These are phyloP conservation scores for Heliconius ismenius DNA, from an alignment of 2,888 invertebrate species.

Conservation along the genomic window DNA sequence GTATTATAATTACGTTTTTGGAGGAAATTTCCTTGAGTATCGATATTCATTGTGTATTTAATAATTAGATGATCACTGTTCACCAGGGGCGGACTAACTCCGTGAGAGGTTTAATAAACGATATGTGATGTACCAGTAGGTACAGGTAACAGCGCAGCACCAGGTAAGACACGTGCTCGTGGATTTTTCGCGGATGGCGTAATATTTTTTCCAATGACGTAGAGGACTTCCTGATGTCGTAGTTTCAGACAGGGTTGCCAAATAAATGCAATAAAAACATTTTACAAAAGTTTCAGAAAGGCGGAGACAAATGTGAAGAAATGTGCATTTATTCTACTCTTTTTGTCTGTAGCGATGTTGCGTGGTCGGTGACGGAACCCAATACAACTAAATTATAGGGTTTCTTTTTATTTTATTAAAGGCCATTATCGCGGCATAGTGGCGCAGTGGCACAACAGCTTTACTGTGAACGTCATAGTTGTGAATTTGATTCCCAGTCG, in stretches of 20 bases:
- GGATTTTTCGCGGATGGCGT: background rate
- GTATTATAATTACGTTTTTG: background rate
- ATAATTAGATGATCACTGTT: too few relatives aligned
- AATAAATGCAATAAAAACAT: background rate
- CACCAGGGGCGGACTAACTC: too few relatives aligned
- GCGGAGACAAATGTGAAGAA: background rate
- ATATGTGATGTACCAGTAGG: background rate
- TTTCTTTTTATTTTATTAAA: background rate
- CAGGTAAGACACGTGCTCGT: background rate
- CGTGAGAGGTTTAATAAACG: too few relatives aligned
- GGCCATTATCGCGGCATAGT: background rate
- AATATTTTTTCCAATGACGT: constrained; percentile 20
- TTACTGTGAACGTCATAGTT: background rate
- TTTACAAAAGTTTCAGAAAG: background rate
- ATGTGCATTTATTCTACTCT: background rate
- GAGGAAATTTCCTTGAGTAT: too few relatives aligned
- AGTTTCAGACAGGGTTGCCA: constrained; percentile 3
- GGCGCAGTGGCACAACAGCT: too few relatives aligned
- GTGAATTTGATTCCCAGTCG: background rate
- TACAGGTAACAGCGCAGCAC: background rate
- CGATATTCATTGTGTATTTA: too few relatives aligned
- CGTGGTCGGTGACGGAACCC: background rate
- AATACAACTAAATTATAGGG: too few relatives aligned
- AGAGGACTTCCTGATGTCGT: constrained; percentile 10
- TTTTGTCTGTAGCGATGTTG: background rate